Evolutionary conservation across 2,797 vertebrate genomes (phyloP).

Genomic region (Crypturellus tataupa): DNA sequence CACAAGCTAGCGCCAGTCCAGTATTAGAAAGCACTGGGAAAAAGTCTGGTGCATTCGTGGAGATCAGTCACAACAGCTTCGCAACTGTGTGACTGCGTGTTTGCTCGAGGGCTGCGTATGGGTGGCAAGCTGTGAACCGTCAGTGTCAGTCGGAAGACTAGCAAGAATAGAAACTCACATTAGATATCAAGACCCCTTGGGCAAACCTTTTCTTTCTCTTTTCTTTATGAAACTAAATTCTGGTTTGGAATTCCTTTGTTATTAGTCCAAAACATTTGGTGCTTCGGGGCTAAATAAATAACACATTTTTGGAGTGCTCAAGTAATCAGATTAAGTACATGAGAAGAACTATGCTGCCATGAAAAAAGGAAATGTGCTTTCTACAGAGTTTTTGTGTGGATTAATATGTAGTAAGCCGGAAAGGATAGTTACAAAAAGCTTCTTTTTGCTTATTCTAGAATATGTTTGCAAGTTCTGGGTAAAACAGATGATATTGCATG

Average conservation of each 20-base stretch:
- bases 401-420: neutral
- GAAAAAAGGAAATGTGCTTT: conserved; percentile 12
- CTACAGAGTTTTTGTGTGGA: neutral
- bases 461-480: neutral
- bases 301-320: neutral
- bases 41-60: neutral
- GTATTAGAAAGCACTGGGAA: neutral
- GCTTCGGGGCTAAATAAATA: conserved; percentile 59
- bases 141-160: neutral
- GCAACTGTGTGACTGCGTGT: neutral
- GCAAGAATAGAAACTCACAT: conserved; percentile 38
- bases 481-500: neutral
- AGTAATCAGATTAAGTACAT: neutral
- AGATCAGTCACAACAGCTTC: neutral
- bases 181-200: conserved; percentile 24
- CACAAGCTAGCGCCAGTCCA: neutral
- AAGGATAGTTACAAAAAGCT: neutral
- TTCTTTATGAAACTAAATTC: neutral
- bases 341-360: neutral
- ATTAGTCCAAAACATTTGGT: conserved; percentile 36
- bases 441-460: neutral
- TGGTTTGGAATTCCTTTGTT: conserved; percentile 32
- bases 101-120: neutral
- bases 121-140: conserved; percentile 12
- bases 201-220: neutral